Base-by-base conservation (phyloP, 1,140 invertebrate genomes). In the Gonioctena quinquepunctata region DNA sequence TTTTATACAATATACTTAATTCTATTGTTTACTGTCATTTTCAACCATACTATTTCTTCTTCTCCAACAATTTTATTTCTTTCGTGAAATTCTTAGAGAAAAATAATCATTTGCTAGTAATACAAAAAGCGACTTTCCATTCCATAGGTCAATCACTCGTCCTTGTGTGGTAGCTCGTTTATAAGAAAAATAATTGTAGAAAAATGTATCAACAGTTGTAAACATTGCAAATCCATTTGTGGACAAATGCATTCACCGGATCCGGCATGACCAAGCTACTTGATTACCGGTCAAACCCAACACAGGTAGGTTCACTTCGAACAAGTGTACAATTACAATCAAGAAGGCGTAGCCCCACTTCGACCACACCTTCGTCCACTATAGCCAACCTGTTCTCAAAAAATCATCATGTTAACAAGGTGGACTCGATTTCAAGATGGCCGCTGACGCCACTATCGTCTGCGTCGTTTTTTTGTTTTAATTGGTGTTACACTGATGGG, bases 401-500 rank as follows among this genome's bases (percentile, higher is more conserved):
- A 79, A 79, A 75, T 76, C 60, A 66, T 70, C 76, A 64, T 80
- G 76, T 77, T 77, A 79, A 80, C 76, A 77, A 76, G 73, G 42
- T 70, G 67, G 71, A 72, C 71, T 71, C 74, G 74, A 69, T 72
- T 78, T 76, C 77, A 80, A 80, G 79, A 80, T 80, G 79, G 79
- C 79, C 71, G 74, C 72, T 74, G 76, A 75, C 75, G 76, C 76
- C 76, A 76, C 16, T 61, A 64, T 66, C 67, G 76, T 78, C 76
- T 78, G 76, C 62, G 50, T 75, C 70, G 66, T 77, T 70, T 77
- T 77, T 70, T 77, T 77, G 50, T 73, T 78, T 78, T 78, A 78
- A 78, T 78, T 78, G 77, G 73, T 77, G 75, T 77, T 72, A 77
- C 69, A 73, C 71, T 73, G 75, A 76, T 75, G 75, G 71, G 71